A percentile compares a stretch with the other conserved stretches of the same genome.
Evolutionary conservation across 2,797 vertebrate genomes (phyloP).

Genomic region (Acridotheres tristis): DNA sequence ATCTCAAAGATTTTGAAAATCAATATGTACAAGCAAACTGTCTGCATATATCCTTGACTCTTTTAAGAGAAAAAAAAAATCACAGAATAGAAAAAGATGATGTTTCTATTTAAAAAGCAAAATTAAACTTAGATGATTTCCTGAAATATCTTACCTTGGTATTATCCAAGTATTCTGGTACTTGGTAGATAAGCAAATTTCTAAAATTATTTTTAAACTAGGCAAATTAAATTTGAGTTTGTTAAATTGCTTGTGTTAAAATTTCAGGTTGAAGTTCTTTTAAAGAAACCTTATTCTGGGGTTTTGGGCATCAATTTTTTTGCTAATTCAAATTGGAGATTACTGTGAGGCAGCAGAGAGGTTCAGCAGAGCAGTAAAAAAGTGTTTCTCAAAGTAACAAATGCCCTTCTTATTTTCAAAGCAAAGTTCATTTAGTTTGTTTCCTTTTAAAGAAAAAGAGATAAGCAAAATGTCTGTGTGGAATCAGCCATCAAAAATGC

Average conservation of each 20-base stretch:
- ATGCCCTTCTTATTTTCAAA: background rate
- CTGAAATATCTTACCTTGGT: background rate
- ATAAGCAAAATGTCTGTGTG: background rate
- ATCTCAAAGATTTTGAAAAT: background rate
- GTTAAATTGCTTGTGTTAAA: background rate
- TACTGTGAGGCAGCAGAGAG: background rate
- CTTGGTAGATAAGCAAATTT: background rate
- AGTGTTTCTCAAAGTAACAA: background rate
- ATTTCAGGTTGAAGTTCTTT: background rate
- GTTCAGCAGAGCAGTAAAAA: background rate
- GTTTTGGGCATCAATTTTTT: background rate
- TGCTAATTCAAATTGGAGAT: background rate
- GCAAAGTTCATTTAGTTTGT: background rate
- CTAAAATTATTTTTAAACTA: background rate
- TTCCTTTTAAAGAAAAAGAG: background rate
- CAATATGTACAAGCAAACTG: background rate
- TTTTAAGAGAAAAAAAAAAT: background rate
- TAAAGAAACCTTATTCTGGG: background rate
- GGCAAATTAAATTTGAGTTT: background rate
- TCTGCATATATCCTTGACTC: background rate
- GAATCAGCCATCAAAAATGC: background rate
- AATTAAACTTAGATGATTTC: background rate
- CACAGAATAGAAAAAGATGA: background rate
- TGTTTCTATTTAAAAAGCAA: background rate
- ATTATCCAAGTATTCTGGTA: background rate